Conservation (phyloP, 2,888 invertebrate genomes). For the Matsumyia berberina region DNA sequence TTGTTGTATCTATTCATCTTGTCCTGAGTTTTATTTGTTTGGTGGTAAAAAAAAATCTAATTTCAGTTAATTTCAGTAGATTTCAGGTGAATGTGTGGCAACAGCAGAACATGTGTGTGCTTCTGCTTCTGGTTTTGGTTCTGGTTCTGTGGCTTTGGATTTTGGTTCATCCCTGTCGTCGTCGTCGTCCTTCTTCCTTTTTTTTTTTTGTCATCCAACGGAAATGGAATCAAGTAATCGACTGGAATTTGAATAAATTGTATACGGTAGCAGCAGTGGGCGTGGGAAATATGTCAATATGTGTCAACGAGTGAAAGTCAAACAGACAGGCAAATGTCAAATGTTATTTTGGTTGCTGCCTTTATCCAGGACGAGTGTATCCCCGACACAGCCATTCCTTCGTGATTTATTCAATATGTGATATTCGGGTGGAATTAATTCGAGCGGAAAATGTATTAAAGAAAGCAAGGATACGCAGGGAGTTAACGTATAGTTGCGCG, state of each 20-base stretch:
- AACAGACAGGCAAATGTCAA: constrained; percentile 57
- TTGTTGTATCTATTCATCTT: constrained; percentile 24
- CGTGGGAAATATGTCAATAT: constrained; percentile 65
- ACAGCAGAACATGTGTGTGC: constrained; percentile 49
- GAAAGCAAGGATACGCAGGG: constrained; percentile 21
- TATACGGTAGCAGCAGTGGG: constrained; percentile 30
- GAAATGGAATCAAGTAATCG: constrained; percentile 60
- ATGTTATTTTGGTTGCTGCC: constrained; percentile 27
- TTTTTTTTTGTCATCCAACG: constrained; percentile 13
- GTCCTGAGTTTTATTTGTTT: constrained; percentile 1
- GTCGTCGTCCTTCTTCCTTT: no score
- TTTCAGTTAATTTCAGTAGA: constrained; percentile 65
- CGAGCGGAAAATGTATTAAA: constrained; percentile 58
- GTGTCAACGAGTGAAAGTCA: constrained; percentile 51
- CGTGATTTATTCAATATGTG: constrained; percentile 60
- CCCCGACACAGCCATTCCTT: constrained; percentile 2
- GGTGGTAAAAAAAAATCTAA: constrained; percentile 48
- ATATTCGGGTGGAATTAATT: constrained; percentile 47
- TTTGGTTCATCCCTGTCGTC: no score
- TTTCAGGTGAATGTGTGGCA: constrained; percentile 64
- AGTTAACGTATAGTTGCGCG: not conserved
- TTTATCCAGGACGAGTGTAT: not conserved
- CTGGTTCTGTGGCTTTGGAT: constrained; percentile 50
- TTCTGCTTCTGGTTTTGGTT: constrained; percentile 35
- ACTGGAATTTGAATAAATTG: constrained; percentile 69